phyloP scores from a whole-genome alignment of 2,113 vertebrate species.

The Rafetus swinhoei region DNA sequence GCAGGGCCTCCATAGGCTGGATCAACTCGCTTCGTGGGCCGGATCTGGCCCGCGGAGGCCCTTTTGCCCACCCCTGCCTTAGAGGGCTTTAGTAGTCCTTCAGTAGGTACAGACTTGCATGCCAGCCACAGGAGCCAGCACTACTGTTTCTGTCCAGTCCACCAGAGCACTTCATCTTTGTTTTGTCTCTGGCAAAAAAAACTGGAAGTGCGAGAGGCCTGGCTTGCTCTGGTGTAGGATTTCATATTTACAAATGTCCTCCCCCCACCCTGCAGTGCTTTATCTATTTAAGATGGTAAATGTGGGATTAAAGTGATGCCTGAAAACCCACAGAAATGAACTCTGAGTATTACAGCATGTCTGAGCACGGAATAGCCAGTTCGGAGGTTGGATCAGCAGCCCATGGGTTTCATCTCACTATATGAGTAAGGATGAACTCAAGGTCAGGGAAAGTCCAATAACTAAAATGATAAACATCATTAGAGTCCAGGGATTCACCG shows the following conservation, averaged over 20 bases:
- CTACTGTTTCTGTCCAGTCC: not conserved
- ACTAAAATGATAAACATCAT: no score
- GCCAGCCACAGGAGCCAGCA: not conserved
- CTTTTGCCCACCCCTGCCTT: not conserved
- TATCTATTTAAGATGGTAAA: accelerated
- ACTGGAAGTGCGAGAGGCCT: accelerated
- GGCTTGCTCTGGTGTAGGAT: not conserved
- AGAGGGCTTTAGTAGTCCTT: not conserved
- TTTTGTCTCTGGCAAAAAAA: not conserved
- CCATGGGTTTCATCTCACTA: no score
- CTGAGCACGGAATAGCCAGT: not conserved
- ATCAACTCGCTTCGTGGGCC: no score
- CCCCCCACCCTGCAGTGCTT: not conserved
- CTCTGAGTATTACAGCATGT: not conserved
- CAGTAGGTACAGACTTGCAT: not conserved
- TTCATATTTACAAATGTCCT: not conserved
- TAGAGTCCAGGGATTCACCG: not conserved
- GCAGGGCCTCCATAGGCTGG: no score
- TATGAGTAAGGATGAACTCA: not conserved
- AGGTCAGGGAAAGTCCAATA: not conserved
- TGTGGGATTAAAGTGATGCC: accelerated
- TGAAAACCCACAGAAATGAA: not conserved
- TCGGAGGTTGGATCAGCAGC: not conserved
- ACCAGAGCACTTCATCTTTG: not conserved
- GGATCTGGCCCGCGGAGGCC: no score